Conservation (phyloP, 2,113 vertebrate species). For the Grus americana region DNA sequence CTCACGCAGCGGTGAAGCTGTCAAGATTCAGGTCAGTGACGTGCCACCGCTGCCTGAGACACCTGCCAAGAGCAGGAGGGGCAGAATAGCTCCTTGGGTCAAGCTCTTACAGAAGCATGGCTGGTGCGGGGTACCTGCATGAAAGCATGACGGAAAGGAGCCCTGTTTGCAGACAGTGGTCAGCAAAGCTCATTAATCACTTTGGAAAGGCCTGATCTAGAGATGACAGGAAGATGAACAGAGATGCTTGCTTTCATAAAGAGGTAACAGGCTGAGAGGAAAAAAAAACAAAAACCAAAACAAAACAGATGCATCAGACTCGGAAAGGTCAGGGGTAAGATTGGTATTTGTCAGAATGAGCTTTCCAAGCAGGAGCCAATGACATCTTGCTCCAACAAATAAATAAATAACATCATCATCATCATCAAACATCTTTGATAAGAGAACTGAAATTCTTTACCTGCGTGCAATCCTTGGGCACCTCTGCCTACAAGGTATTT, state of each 20-base stretch:
- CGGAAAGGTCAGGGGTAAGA: slow-evolving; percentile 28
- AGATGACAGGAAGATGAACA: slow-evolving; percentile 46
- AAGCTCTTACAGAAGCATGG: background rate
- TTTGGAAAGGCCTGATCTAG: background rate
- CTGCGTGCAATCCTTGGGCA: accelerated
- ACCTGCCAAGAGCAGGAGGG: background rate
- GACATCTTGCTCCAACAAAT: background rate
- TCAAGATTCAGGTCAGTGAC: background rate
- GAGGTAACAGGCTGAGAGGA: background rate
- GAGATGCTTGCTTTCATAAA: slow-evolving; percentile 17
- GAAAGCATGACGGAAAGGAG: background rate
- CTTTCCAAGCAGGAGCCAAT: background rate
- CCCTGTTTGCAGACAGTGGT: background rate
- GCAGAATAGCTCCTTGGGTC: background rate
- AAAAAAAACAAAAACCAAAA: background rate
- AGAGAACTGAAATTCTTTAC: background rate
- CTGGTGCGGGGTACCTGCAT: background rate
- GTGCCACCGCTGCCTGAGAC: background rate
- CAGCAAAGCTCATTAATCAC: slow-evolving; percentile 25
- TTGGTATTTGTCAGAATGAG: background rate
- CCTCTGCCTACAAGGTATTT: background rate
- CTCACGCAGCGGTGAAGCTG: background rate
- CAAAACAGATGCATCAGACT: background rate
- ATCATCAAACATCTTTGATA: background rate
- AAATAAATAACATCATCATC: background rate